Conservation (phyloP, 2,797 vertebrate genomes). For the Melanotaenia nigrans region DNA sequence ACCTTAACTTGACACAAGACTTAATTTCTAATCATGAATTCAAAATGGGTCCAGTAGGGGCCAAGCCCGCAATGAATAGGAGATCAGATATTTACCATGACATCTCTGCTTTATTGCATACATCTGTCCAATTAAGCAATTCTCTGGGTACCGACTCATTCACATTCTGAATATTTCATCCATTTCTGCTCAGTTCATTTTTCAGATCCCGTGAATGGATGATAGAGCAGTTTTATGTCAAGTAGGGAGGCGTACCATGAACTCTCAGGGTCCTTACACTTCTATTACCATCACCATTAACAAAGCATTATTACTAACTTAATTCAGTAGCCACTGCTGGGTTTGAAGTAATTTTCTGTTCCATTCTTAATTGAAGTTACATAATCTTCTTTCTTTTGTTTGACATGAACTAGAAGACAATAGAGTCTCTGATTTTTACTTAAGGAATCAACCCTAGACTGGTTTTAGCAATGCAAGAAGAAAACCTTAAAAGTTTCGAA, state of each 20-base stretch:
- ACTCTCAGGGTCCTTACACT: background rate
- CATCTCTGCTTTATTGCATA: conserved; percentile 76
- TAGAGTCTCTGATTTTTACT: no score
- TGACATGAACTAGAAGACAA: no score
- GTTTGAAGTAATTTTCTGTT: no score
- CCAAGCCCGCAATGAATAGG: conserved; percentile 64
- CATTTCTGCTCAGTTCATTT: conserved; percentile 49
- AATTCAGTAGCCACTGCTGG: background rate
- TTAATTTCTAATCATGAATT: conserved; percentile 83
- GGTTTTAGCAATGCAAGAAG: no score
- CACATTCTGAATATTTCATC: conserved; percentile 68
- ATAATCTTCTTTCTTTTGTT: no score
- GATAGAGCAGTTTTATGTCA: conserved; percentile 34
- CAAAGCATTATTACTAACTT: background rate
- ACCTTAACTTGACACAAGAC: conserved; percentile 73
- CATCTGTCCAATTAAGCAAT: conserved; percentile 76
- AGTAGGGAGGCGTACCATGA: conserved; percentile 1
- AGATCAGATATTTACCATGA: conserved; percentile 77
- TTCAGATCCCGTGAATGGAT: conserved; percentile 31
- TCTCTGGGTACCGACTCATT: conserved; percentile 59
- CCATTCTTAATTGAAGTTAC: no score
- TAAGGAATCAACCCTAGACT: no score
- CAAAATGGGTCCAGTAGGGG: conserved; percentile 51
- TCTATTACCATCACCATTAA: background rate
- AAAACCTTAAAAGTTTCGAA: no score